Base-by-base conservation (phyloP, 2,113 vertebrate species). In the Eptatretus burgeri region DNA sequence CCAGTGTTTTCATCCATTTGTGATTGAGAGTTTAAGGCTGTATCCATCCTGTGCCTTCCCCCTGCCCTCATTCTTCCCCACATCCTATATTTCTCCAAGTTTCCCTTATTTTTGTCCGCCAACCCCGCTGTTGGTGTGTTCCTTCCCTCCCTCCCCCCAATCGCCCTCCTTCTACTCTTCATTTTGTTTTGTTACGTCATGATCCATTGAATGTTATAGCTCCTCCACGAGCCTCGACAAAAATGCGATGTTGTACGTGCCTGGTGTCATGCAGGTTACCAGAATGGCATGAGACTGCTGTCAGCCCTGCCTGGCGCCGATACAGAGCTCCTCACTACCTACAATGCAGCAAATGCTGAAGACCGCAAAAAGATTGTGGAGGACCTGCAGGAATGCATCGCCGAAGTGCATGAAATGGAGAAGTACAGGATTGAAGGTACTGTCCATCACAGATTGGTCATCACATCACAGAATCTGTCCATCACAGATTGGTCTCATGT, bases 381-480 rank as follows among this genome's bases (percentile, higher is more conserved):
- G 73, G 91, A 98, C 69, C 78, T 98, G 71, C 80, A 89, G 69
- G 91, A 98, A 67, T 91, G 86, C 17, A 93, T 94, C 66, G 77
- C 85, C 5, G 91, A 98, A 76, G 91, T 96, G 74, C 83, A 83
- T 1, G 91, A 98, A 74, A 89, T 98, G 82, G 91, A 98, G 68
- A 86, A 96, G 75, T 89, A 95, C 69, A 82, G 89, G 68, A 94
- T 93, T 70, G 86, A 96, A 72, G 94, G 91, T 98, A 60, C 12
- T 10, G 12, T 41, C 27, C 27, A 41, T 41, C 27, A 41, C 27
- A 41, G 27, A 41, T 41, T 41, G 27, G 27, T 41, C 27, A n/a
- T n/a, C n/a, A n/a, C n/a, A n/a, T n/a, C n/a, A n/a, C n/a, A n/a
- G n/a, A n/a, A n/a, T n/a, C 12, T 10, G 12, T 41, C 27, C 27